phyloP scores from a whole-genome alignment of 2,888 invertebrate species.

The Melanchra persicariae region DNA sequence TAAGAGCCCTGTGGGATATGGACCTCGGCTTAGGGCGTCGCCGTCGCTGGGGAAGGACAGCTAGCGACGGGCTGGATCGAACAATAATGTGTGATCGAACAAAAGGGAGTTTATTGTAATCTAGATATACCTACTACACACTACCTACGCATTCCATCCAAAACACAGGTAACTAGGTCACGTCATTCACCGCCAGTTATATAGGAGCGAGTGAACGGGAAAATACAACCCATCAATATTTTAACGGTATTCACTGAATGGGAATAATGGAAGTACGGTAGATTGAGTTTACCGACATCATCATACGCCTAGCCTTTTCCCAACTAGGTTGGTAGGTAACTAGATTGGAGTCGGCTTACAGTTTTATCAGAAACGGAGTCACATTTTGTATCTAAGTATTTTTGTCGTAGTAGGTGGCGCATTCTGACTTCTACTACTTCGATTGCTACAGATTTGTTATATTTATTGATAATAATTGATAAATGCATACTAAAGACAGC shows the following conservation, averaged over 20 bases:
- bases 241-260: slow-evolving; percentile 34
- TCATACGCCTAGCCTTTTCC: not conserved
- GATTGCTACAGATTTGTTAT: not conserved
- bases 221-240: slow-evolving; percentile 49
- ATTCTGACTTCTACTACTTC: not conserved
- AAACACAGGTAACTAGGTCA: slow-evolving; percentile 57
- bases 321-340: not conserved
- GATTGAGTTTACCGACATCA: slow-evolving; percentile 16
- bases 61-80: too few species aligned
- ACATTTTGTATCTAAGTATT: slow-evolving; percentile 1
- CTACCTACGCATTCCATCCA: slow-evolving; percentile 8
- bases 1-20: too few species aligned
- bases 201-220: slow-evolving; percentile 27
- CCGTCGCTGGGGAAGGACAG: too few species aligned
- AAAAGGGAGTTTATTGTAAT: slow-evolving; percentile 23
- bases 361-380: not conserved
- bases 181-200: slow-evolving; percentile 35
- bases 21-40: too few species aligned
- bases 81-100: not conserved
- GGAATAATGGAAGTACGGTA: slow-evolving; percentile 22
- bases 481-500: too few species aligned
- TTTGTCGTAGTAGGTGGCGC: not conserved
- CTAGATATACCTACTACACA: slow-evolving; percentile 20
- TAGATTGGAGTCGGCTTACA: not conserved
- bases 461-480: too few species aligned